Evolutionary conservation across 64 coral and sea anemone genomes (phyloP), one percentile per base, ranked within the genome.

Genomic region (Stylophora pistillata): DNA sequence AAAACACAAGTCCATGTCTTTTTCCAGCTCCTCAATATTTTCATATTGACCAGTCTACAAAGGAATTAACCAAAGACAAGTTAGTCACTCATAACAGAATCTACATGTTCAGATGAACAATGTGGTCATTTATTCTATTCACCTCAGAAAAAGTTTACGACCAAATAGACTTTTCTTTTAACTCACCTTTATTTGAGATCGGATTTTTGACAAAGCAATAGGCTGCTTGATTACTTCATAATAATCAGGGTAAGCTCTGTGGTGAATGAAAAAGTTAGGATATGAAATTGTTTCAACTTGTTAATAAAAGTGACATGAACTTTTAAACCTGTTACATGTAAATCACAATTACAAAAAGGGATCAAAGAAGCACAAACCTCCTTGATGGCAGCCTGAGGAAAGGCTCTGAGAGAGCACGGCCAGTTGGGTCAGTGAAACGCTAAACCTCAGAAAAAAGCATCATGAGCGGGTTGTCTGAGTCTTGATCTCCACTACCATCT

Each of bases 191-290:
- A 99, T 95, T 52, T 99, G 94, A 15, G 97, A 99, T 74, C 97
- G 89, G 47, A 99, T 99, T 78, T 95, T 93, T 27, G 95, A 80
- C 90, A 99, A 90, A 61, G 93, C 97, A 86, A 99, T 95, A 3
- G 97, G 97, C 82, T 70, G 92, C 18, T 84, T 90, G 77, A 99
- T 99, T 16, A 99, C 93, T 90, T 99, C 97, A 86, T 99, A 99
- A 86, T 99, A 99, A 74, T 99, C 97, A 58, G 97, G 97, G 79
- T 99, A 99, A n/a, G 97, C 97, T 71, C 96, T 98, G 14, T 5
- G n/a, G 23, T 9, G 71, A 71, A 81, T 16, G 74, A 20, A 13
- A 59, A 74, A 85, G 15, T 7, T 11, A 34, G 32, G 20, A 21
- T 21, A 41, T 1, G 20, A 66, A 66, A 66, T 66, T 66, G 21